phyloP scores from a whole-genome alignment of 2,888 invertebrate species.

The Drosophila pseudotakahashii region DNA sequence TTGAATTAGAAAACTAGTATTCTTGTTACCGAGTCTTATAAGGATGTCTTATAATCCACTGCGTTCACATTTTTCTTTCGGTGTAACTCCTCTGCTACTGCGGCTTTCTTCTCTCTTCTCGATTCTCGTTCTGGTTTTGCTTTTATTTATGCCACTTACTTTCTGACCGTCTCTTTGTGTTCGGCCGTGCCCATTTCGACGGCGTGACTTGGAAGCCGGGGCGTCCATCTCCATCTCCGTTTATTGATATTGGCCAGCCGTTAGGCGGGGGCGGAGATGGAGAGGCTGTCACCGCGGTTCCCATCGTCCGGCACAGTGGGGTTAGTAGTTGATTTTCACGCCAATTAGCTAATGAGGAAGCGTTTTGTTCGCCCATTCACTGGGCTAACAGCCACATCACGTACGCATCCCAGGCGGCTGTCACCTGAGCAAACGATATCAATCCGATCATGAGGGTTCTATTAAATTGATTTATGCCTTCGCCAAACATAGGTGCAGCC shows the following conservation, averaged over 20 bases:
- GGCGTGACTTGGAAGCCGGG: constrained; percentile 73
- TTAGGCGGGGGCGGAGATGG: constrained; percentile 36
- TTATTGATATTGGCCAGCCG: constrained; percentile 53
- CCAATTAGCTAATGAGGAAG: constrained; percentile 76
- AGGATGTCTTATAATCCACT: neutral
- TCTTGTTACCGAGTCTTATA: too few species aligned
- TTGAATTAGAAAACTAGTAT: too few species aligned
- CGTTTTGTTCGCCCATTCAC: constrained; percentile 33
- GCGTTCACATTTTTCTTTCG: neutral
- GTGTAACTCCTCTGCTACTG: constrained; percentile 22
- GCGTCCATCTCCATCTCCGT: constrained; percentile 33
- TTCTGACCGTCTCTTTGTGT: constrained; percentile 49
- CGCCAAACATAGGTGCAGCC: constrained; percentile 38
- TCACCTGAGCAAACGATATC: constrained; percentile 54
- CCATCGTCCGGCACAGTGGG: constrained; percentile 62
- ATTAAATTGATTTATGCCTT: constrained; percentile 51
- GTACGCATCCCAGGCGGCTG: constrained; percentile 55
- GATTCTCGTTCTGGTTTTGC: constrained; percentile 69
- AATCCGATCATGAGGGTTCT: constrained; percentile 52
- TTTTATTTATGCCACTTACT: constrained; percentile 56
- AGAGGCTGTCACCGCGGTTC: constrained; percentile 27
- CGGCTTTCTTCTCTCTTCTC: constrained; percentile 62
- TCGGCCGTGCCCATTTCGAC: constrained; percentile 74
- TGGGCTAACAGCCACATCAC: constrained; percentile 62
- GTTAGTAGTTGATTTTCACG: constrained; percentile 62